Evolutionary conservation across 2,113 vertebrate genomes (phyloP).

Genomic region (Chaenocephalus aceratus): DNA sequence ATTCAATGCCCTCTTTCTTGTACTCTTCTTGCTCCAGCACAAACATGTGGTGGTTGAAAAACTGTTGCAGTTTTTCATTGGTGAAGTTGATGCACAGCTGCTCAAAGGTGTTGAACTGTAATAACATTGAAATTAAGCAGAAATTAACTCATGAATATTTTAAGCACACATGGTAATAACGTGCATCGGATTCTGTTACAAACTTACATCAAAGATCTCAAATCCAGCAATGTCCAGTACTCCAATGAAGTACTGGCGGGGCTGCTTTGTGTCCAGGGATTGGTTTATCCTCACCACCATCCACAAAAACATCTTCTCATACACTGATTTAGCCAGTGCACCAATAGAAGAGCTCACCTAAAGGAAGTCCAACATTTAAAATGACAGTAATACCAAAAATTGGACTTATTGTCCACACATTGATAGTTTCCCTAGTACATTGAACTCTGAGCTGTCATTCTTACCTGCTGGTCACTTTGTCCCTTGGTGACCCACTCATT

Average conservation of each 20-base stretch:
- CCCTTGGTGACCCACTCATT: slow-evolving; percentile 95
- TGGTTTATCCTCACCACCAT: slow-evolving; percentile 86
- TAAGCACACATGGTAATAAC: too few relatives aligned
- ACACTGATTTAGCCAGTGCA: slow-evolving; percentile 84
- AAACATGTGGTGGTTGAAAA: slow-evolving; percentile 86
- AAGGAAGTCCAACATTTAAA: neutral
- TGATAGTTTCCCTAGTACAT: neutral
- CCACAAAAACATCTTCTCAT: slow-evolving; percentile 87
- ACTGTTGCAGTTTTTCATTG: slow-evolving; percentile 87
- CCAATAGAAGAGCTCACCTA: slow-evolving; percentile 48
- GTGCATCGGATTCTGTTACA: too few relatives aligned
- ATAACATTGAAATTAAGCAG: neutral
- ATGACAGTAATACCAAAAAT: neutral
- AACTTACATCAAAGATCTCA: slow-evolving; percentile 83
- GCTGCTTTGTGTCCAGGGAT: slow-evolving; percentile 82
- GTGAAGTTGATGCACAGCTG: slow-evolving; percentile 88
- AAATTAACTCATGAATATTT: too few relatives aligned
- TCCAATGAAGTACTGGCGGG: slow-evolving; percentile 85
- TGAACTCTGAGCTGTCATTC: neutral
- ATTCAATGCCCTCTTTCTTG: slow-evolving; percentile 88
- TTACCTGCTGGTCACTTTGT: slow-evolving; percentile 91
- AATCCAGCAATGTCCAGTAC: slow-evolving; percentile 85
- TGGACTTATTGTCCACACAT: neutral
- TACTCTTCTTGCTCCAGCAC: slow-evolving; percentile 86
- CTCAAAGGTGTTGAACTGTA: slow-evolving; percentile 80